Evolutionary conservation across 2,888 invertebrate species (phyloP).

Genomic region (Amiota minor): DNA sequence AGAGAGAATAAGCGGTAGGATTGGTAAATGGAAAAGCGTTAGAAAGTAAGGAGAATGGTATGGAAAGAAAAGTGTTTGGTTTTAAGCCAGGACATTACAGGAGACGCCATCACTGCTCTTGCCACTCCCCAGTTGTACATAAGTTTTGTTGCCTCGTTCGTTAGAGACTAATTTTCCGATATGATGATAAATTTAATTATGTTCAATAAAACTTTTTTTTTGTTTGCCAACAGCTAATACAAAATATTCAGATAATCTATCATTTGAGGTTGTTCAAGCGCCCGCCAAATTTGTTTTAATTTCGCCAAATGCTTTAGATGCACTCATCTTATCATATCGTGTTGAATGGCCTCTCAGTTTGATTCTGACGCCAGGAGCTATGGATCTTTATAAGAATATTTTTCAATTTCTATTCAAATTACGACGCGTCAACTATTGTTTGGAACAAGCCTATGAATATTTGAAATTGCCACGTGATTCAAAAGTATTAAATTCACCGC

Average conservation of each 20-base stretch:
- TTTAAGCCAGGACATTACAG: too few relatives aligned
- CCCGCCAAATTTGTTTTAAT: constrained; percentile 79
- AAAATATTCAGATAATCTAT: constrained; percentile 75
- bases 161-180: too few relatives aligned
- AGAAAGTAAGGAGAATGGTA: too few relatives aligned
- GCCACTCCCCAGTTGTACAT: too few relatives aligned
- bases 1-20: too few relatives aligned
- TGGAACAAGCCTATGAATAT: constrained; percentile 81
- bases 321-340: constrained; percentile 81
- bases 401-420: constrained; percentile 85
- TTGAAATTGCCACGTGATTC: constrained; percentile 78
- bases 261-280: constrained; percentile 74
- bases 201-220: not conserved
- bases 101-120: too few relatives aligned
- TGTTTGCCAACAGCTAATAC: constrained; percentile 63
- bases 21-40: too few relatives aligned
- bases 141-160: too few relatives aligned
- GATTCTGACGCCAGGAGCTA: constrained; percentile 81
- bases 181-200: too few relatives aligned
- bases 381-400: constrained; percentile 82
- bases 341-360: constrained; percentile 87
- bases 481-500: constrained; percentile 77
- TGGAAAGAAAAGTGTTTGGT: too few relatives aligned
- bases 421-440: constrained; percentile 83
- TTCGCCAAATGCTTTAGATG: constrained; percentile 80